Base-by-base conservation (phyloP, 2,113 vertebrate genomes). In the Chloropsis cyanopogon region DNA sequence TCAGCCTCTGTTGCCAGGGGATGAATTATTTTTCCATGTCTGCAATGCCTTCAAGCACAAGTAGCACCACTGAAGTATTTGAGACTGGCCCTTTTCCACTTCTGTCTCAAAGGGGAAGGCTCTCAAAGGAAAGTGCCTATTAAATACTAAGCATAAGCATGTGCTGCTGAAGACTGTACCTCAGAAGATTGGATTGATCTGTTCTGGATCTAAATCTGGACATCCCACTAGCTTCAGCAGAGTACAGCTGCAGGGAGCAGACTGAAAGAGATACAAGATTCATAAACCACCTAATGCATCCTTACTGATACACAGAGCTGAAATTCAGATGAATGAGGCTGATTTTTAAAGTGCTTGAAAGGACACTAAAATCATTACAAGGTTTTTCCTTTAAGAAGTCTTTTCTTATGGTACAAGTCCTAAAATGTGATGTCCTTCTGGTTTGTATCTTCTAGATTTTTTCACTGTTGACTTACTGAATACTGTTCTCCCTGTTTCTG, bases 81-180 rank as follows among this genome's bases (percentile, higher is more conserved):
- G 68, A 92, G 60, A 85, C 75, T 82, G 75, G 54, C 66, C 79
- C 68, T 90, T 73, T 82, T 82, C 89, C 85, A 31, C 66, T 83
- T 88, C 31, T 80, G 26, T 59, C 68, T 95, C 66, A 39, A 77
- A 91, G 49, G 65, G 60, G 52, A 92, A 95, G 64, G 76, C 71
- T 80, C 56, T 78, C 50, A 71, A 75, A 92, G 82, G 42, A 82
- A 95, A 94, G 93, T 95, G 94, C 94, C 93, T 95, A 22, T 80
- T 92, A 82, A 93, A 90, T 87, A 92, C 29, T 50, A 66, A 94
- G 75, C 57, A 95, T 82, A 80, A 92, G 53, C 35, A 57, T 4
- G 6, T 21, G 6, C 88, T 92, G 82, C 79, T 84, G 44, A 68
- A 64, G 69, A 78, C 61, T 83, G 59, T 33, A 53, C 64, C 90